Conservation (phyloP, 2,888 invertebrate species). For the Drosophila pseudotakahashii region DNA sequence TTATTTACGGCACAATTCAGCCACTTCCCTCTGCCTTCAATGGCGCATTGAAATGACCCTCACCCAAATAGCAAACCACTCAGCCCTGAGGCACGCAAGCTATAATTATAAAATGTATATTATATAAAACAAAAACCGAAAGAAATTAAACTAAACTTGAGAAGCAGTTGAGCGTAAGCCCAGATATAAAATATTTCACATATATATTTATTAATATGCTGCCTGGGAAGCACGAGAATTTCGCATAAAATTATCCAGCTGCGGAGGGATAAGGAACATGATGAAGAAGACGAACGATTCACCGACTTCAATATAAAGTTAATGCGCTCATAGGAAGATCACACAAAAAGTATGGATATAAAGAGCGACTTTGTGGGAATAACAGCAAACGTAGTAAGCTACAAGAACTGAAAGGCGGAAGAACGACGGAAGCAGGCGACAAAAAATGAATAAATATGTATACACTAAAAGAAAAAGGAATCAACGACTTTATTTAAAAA, state of each 20-base stretch:
- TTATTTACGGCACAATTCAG: neutral
- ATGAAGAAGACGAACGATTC: neutral
- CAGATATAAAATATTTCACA: constrained; percentile 1
- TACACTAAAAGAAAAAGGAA: neutral
- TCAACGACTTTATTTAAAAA: too few relatives aligned
- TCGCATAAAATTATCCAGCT: constrained; percentile 66
- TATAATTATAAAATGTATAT: constrained; percentile 41
- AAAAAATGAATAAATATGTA: constrained; percentile 35
- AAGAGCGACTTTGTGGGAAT: constrained; percentile 53
- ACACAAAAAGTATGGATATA: constrained; percentile 10
- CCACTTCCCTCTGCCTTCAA: constrained; percentile 28
- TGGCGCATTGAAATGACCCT: constrained; percentile 57
- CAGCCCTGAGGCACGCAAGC: constrained; percentile 69
- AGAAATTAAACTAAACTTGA: constrained; percentile 18
- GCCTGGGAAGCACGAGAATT: constrained; percentile 73
- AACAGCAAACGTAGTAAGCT: constrained; percentile 64
- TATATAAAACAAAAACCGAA: constrained; percentile 5
- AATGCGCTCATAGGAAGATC: constrained; percentile 23
- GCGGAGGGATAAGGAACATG: constrained; percentile 5
- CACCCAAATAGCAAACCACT: constrained; percentile 64
- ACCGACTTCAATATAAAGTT: constrained; percentile 24
- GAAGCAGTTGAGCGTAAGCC: constrained; percentile 18
- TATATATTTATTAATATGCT: constrained; percentile 1
- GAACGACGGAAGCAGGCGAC: constrained; percentile 51
- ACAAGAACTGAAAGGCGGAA: constrained; percentile 59